Evolutionary conservation across 2,113 vertebrate species (phyloP).

Genomic region (Psettodes erumei): DNA sequence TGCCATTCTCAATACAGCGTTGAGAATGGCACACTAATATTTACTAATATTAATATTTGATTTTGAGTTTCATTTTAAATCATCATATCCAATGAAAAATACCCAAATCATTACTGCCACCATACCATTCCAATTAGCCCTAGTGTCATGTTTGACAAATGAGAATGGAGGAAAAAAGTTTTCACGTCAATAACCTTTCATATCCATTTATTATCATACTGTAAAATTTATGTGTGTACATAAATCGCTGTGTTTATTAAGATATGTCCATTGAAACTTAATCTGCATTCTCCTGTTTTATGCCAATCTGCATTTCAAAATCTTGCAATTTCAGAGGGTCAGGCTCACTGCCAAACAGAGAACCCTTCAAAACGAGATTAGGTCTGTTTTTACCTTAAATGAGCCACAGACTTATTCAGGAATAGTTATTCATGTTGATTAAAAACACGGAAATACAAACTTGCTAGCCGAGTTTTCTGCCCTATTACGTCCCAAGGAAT

Average conservation of each 20-base stretch:
- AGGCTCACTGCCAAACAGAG: neutral
- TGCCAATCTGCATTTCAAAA: neutral
- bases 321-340: neutral
- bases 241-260: too few species aligned
- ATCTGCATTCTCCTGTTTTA: neutral
- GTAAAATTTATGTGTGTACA: too few species aligned
- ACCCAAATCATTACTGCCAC: neutral
- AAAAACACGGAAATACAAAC: neutral
- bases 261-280: too few species aligned
- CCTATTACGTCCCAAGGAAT: too few species aligned
- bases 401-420: neutral
- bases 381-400: too few species aligned
- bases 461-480: too few species aligned
- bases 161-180: neutral
- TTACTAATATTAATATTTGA: too few species aligned
- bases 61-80: too few species aligned
- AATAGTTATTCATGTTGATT: neutral
- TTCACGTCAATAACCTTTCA: neutral
- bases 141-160: neutral
- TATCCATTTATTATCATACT: too few species aligned
- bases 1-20: too few species aligned
- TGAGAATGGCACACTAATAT: too few species aligned
- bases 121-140: neutral
- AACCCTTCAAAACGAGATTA: neutral
- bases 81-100: too few species aligned